These are phyloP conservation scores for Meganola albula DNA, from an alignment of 2,888 invertebrate genomes.

Conservation along the genomic window DNA sequence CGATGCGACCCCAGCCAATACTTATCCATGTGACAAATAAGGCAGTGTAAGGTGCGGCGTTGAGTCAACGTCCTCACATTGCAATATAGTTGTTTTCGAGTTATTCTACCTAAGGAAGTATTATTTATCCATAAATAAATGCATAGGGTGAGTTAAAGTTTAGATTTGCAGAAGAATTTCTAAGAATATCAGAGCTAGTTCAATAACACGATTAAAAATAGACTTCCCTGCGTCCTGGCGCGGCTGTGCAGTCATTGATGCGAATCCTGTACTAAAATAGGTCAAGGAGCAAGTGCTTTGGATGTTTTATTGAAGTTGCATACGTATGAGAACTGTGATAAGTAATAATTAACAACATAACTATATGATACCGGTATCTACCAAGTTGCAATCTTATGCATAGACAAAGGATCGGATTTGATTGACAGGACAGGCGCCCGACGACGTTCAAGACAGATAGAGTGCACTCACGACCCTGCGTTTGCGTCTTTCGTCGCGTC, in stretches of 20 bases:
- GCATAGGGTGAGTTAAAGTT: no score
- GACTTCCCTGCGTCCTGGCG: slow-evolving; percentile 43
- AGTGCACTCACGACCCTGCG: no score
- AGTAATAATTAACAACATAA: slow-evolving; percentile 18
- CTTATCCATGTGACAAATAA: slow-evolving; percentile 29
- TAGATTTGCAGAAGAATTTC: slow-evolving; percentile 22
- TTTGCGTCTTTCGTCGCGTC: slow-evolving; percentile 45
- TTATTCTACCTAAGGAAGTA: slow-evolving; percentile 13
- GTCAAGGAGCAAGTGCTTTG: slow-evolving; percentile 45
- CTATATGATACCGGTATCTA: slow-evolving; percentile 34
- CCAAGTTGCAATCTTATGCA: slow-evolving; percentile 23
- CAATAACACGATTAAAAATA: slow-evolving; percentile 47
- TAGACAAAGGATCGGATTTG: slow-evolving; percentile 41
- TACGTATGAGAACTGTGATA: slow-evolving; percentile 34
- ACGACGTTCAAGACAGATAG: no score
- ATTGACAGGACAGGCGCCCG: slow-evolving; percentile 48
- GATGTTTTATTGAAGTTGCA: slow-evolving; percentile 46
- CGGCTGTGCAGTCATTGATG: slow-evolving; percentile 53
- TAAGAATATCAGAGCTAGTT: slow-evolving; percentile 27
- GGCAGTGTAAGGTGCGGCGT: slow-evolving; percentile 26
- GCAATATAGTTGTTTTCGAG: slow-evolving; percentile 14
- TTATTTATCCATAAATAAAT: no score
- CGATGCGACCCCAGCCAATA: slow-evolving; percentile 21
- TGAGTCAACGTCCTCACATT: slow-evolving; percentile 28
- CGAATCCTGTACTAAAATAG: slow-evolving; percentile 50